Evolutionary conservation across 2,113 vertebrate species (phyloP), one percentile per base, ranked within the genome.

Genomic region (Vidua chalybeata): DNA sequence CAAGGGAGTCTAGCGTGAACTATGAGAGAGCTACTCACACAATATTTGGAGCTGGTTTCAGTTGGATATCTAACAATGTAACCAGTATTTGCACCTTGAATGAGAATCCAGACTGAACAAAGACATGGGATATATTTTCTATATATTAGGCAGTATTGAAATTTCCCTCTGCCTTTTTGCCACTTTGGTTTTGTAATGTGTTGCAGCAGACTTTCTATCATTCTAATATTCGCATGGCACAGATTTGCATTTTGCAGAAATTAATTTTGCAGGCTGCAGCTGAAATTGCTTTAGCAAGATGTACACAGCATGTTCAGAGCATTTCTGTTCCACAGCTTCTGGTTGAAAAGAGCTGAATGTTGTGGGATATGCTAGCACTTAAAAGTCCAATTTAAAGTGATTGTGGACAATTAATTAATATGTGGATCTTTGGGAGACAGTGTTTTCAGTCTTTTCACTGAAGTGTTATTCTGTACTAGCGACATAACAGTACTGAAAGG

Each of bases 31-130:
- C 88, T 90, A 84, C 93, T 96, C 79, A 74, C 51, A 90, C 85
- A 86, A 33, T 95, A 93, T 97, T 96, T 90, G 77, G 90, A 95
- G 90, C 83, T 63, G 39, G 49, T 77, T 83, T 58, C 89, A 71
- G 78, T 92, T 81, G 89, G 78, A 93, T 96, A 92, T 94, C 69
- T 90, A 94, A 96, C 97, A 96, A 97, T 97, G 86, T 97, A 94
- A 89, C 87, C 89, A 82, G 95, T 96, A 97, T 94, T 94, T 80
- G 79, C 87, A 95, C 80, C 97, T 97, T 92, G 87, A 95, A 93
- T 93, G 49, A 77, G 51, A 55, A 61, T 93, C 87, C 67, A 58
- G 62, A 7, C 74, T 88, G 94, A 98, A 98, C 97, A 98, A 98
- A 98, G 97, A 91, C 83, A 45, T 16, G 33, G 75, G 62, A 16